These are phyloP conservation scores for Coendou prehensilis DNA, from an alignment of 2,797 vertebrate genomes.

Conservation along the genomic window DNA sequence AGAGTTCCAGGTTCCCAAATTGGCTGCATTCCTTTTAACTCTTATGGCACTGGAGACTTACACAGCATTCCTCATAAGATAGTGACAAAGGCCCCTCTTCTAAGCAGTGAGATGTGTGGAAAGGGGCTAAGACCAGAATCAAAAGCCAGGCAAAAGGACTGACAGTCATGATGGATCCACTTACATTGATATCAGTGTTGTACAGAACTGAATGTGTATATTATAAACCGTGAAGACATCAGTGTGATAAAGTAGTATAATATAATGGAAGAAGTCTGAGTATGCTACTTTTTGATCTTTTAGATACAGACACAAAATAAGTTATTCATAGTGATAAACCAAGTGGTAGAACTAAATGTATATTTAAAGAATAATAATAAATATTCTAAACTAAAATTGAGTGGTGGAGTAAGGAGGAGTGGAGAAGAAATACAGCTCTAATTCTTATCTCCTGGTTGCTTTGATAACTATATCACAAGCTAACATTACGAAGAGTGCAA, in stretches of 20 bases:
- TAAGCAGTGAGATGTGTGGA: not conserved
- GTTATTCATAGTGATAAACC: not conserved
- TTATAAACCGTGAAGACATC: not conserved
- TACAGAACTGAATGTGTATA: not conserved
- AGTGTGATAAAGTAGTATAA: not conserved
- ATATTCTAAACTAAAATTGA: not conserved
- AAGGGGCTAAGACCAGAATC: not conserved
- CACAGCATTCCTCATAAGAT: not conserved
- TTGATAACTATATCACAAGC: not conserved
- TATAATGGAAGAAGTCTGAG: not conserved
- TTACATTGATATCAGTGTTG: not conserved
- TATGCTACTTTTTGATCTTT: not conserved
- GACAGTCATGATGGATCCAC: not conserved
- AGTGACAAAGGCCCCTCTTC: not conserved
- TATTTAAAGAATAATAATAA: slow-evolving; percentile 15
- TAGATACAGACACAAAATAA: not conserved
- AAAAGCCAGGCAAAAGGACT: not conserved
- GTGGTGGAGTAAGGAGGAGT: not conserved
- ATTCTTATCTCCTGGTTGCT: not conserved
- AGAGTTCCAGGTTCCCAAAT: not conserved
- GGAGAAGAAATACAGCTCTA: not conserved
- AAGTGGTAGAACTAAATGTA: not conserved
- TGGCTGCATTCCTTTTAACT: not conserved
- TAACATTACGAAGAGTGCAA: not conserved
- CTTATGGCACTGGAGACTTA: not conserved